Conservation (phyloP, 2,888 invertebrate genomes). For the Lypha dubia region DNA sequence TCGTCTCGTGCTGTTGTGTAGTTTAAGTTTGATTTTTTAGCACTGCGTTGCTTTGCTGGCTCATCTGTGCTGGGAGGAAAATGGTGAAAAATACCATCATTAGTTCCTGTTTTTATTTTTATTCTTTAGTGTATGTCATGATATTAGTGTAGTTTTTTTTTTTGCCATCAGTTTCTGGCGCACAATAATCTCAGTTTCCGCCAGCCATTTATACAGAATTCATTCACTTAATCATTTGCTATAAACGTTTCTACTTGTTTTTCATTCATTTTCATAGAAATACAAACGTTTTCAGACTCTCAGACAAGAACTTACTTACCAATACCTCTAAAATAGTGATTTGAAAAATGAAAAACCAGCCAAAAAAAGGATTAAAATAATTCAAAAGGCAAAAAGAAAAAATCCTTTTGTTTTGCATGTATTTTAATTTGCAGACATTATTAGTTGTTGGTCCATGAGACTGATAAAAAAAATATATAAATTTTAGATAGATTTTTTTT, state of each 20-base stretch:
- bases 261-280: slow-evolving; percentile 9
- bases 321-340: neutral
- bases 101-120: slow-evolving; percentile 40
- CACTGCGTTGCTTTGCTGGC: slow-evolving; percentile 7
- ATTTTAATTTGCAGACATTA: slow-evolving; percentile 64
- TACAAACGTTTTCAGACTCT: slow-evolving; percentile 5
- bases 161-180: slow-evolving; percentile 35
- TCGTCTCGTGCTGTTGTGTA: neutral
- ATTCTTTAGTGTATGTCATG: slow-evolving; percentile 21
- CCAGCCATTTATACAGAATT: slow-evolving; percentile 18
- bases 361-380: slow-evolving; percentile 42
- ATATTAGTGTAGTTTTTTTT: slow-evolving; percentile 21
- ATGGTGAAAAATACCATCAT: slow-evolving; percentile 23
- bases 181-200: slow-evolving; percentile 23
- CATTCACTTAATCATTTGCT: slow-evolving; percentile 20
- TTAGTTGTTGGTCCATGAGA: slow-evolving; percentile 6
- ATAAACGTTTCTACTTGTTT: neutral
- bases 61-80: neutral
- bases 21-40: slow-evolving; percentile 31
- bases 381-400: neutral
- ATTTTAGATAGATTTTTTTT: slow-evolving; percentile 9
- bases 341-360: slow-evolving; percentile 11
- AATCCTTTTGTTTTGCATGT: slow-evolving; percentile 48
- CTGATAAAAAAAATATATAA: slow-evolving; percentile 18
- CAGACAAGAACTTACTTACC: slow-evolving; percentile 4